phyloP scores from a whole-genome alignment of 2,797 vertebrate species.

The Apodemus agrarius region DNA sequence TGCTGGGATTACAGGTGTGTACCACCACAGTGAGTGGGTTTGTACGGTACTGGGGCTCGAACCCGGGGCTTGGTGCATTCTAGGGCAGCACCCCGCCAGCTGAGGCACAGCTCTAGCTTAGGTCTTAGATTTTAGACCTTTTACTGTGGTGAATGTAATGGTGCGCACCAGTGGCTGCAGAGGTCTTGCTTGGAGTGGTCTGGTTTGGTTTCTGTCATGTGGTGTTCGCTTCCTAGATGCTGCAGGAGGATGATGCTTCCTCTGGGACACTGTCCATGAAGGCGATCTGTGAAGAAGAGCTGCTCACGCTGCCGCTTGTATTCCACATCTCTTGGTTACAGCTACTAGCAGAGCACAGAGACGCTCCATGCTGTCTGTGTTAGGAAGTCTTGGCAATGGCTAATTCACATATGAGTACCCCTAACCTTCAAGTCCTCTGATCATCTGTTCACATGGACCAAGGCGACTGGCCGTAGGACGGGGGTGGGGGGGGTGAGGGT shows the following conservation, averaged over 20 bases:
- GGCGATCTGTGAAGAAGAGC: background rate
- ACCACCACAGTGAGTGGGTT: background rate
- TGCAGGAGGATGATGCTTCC: background rate
- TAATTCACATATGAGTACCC: background rate
- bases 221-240: background rate
- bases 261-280: background rate
- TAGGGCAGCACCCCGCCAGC: background rate
- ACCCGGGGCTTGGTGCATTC: background rate
- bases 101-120: background rate
- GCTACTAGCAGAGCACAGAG: background rate
- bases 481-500: no score
- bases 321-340: background rate
- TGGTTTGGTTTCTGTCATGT: constrained; percentile 2
- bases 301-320: background rate
- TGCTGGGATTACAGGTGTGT: background rate
- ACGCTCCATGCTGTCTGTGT: background rate
- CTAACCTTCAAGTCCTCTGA: background rate
- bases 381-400: background rate
- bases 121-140: background rate
- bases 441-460: background rate
- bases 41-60: background rate
- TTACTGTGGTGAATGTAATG: background rate
- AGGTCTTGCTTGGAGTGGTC: background rate
- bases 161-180: background rate
- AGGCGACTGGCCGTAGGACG: background rate